Base-by-base conservation (phyloP, 2,888 invertebrate species). In the Mythimna albipuncta region DNA sequence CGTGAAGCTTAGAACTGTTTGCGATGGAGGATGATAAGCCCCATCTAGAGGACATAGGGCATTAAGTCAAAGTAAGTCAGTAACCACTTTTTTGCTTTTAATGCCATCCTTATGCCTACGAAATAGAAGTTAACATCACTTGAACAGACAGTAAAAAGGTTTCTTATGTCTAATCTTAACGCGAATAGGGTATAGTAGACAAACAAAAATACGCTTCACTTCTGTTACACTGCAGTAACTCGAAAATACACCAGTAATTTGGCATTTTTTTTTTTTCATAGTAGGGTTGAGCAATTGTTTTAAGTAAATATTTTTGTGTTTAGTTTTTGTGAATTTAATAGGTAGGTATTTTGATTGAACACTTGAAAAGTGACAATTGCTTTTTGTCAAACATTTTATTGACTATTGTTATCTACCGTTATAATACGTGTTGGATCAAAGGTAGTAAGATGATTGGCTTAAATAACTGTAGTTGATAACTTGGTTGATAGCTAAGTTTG, bases 171-270 rank as follows among this genome's bases (percentile, higher is more conserved):
- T 26, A 26, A 26, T 26, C 26, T 26, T 26, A 26, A 26, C 26
- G 26, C 26, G 26, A 26, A 26, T 26, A 26, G 26, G 26, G 26
- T 26, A 26, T 26, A 32, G 62, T 61, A 52, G 64, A 59, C 64
- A 63, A 61, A 63, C 41, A 67, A 74, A 69, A 65, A 35, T 74
- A 41, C 11, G 59, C 21, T 38, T 52, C 55, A 38, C 70, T 64
- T 41, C 35, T 47, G 65, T 70, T 66, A 69, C 66, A 67, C 35
- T 70, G 44, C 11, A 55, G 52, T 79, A 52, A 59, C 59, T 69
- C 10, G 72, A 69, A 79, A 80, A 61, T 82, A 66, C 32, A 47
- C 55, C 54, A 59, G 44, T 70, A 75, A 67, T 72, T 83, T 72
- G 35, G 9, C 54, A 21, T 9, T 0, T 32, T 54, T 75, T 50